A percentile compares a stretch with the other conserved stretches of the same genome.
Conservation (phyloP, 2,113 vertebrate genomes). For the Oceanites oceanicus region DNA sequence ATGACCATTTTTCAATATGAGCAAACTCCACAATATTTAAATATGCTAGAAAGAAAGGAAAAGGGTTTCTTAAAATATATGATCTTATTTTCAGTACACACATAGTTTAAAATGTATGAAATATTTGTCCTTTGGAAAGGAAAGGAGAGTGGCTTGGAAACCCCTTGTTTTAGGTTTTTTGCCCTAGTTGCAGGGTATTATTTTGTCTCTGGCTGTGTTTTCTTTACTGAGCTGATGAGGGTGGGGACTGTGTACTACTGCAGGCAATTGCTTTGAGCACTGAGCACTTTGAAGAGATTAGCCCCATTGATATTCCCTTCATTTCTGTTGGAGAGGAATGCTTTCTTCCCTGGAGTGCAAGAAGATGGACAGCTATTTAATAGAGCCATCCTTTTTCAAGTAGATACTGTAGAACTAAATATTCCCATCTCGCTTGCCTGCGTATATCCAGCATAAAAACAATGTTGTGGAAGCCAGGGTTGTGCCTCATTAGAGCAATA, state of each 20-base stretch:
- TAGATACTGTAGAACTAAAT: slow-evolving; percentile 37
- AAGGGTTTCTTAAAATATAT: neutral
- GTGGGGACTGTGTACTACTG: slow-evolving; percentile 43
- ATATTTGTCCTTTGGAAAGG: slow-evolving; percentile 26
- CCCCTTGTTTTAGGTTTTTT: slow-evolving; percentile 11
- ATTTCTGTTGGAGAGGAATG: slow-evolving; percentile 54
- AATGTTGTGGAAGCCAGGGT: neutral
- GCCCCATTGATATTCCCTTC: slow-evolving; percentile 74
- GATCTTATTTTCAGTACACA: neutral
- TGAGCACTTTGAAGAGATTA: slow-evolving; percentile 75
- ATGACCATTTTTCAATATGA: neutral
- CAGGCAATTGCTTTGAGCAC: slow-evolving; percentile 67
- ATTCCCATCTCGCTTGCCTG: slow-evolving; percentile 39
- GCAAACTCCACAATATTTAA: neutral
- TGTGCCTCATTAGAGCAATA: neutral
- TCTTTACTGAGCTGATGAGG: slow-evolving; percentile 67
- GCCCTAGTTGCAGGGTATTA: neutral
- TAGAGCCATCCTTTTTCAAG: slow-evolving; percentile 64
- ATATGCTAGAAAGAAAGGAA: neutral
- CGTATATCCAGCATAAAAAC: neutral
- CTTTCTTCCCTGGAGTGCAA: slow-evolving; percentile 60
- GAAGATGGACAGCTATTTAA: slow-evolving; percentile 71
- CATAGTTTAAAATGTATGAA: slow-evolving; percentile 34
- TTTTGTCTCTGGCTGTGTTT: slow-evolving; percentile 60
- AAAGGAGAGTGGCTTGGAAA: slow-evolving; percentile 18